phyloP scores from a whole-genome alignment of 2,888 invertebrate genomes.

The Ctenicera cuprea region DNA sequence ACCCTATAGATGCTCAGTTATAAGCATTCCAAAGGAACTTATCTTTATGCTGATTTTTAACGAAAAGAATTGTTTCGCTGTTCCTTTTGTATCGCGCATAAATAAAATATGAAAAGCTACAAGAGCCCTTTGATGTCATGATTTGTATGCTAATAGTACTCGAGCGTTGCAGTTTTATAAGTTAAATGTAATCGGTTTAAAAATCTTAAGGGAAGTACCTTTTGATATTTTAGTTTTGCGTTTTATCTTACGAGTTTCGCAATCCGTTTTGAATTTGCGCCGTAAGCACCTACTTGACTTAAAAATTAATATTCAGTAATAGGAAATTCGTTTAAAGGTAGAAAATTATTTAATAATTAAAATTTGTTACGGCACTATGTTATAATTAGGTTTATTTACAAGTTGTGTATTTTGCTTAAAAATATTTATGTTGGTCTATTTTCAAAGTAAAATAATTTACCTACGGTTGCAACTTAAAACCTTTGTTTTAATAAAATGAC shows the following conservation, averaged over 20 bases:
- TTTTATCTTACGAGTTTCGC: neutral
- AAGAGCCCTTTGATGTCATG: constrained; percentile 1
- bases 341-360: neutral
- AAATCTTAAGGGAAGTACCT: constrained; percentile 1
- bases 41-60: neutral
- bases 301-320: constrained; percentile 13
- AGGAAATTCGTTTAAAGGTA: neutral
- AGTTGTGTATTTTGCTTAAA: no score
- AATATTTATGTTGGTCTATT: no score
- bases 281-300: neutral
- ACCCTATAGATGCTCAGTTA: neutral
- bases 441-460: no score
- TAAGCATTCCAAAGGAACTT: no score
- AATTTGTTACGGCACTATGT: no score
- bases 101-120: neutral
- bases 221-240: neutral
- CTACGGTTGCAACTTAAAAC: no score
- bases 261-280: neutral
- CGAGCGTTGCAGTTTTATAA: neutral
- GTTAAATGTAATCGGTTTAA: neutral
- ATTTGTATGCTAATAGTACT: constrained; percentile 4
- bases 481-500: no score
- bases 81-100: neutral
- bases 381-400: no score
- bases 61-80: neutral